phyloP scores from a whole-genome alignment of 2,888 invertebrate species.

The Adineta ricciae region DNA sequence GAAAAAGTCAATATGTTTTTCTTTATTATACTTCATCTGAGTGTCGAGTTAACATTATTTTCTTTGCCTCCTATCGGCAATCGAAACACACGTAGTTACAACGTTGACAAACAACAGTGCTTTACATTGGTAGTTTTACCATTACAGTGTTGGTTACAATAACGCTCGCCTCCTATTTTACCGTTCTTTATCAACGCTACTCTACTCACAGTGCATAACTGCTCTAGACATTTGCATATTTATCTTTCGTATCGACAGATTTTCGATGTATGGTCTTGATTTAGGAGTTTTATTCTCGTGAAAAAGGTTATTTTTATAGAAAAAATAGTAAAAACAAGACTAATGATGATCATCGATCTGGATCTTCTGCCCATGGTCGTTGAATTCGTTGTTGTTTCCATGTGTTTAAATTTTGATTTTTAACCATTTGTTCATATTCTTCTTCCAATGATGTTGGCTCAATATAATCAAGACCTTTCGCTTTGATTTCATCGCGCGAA shows the following conservation, averaged over 20 bases:
- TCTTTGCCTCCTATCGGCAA: no score
- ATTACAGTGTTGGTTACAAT: background rate
- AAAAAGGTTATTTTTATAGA: background rate
- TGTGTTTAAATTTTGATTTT: background rate
- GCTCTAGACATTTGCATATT: background rate
- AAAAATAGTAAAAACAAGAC: background rate
- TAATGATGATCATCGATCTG: background rate
- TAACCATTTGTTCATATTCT: slow-evolving; percentile 4
- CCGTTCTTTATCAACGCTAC: background rate
- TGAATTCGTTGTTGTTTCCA: background rate
- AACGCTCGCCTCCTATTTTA: background rate
- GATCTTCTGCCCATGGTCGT: background rate
- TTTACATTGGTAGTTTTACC: background rate
- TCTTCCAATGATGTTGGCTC: background rate
- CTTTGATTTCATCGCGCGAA: slow-evolving; percentile 3
- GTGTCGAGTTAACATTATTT: no score
- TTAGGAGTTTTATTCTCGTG: background rate
- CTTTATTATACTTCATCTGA: no score
- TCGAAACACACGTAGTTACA: background rate
- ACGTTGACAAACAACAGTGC: background rate
- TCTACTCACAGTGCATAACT: background rate
- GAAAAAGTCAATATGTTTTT: no score
- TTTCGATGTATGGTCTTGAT: background rate
- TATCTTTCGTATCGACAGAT: background rate
- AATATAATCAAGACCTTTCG: background rate